Percentiles rank a stretch among this genome's conserved stretches.
Evolutionary conservation across 2,888 invertebrate species (phyloP).

Genomic region (Asteroscopus sphinx): DNA sequence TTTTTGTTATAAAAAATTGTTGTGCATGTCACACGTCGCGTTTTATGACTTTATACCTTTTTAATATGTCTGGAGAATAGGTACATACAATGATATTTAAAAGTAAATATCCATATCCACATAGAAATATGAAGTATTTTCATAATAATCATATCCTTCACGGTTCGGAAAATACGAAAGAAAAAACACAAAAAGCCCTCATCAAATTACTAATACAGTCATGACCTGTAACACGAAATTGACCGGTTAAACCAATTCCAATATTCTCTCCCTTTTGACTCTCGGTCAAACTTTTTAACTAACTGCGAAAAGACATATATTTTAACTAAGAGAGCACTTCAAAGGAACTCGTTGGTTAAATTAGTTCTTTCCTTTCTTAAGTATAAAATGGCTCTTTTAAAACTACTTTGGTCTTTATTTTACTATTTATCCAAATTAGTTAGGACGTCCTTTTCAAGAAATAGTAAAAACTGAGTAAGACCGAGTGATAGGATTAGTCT

Average conservation of each 20-base stretch:
- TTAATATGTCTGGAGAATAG: too few relatives aligned
- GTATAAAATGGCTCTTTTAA: slow-evolving; percentile 7
- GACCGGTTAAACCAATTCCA: slow-evolving; percentile 5
- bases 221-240: neutral
- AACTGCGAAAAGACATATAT: slow-evolving; percentile 29
- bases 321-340: slow-evolving; percentile 27
- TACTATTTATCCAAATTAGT: neutral
- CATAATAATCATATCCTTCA: neutral
- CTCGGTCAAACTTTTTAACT: slow-evolving; percentile 33
- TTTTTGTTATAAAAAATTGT: too few relatives aligned
- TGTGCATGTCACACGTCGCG: too few relatives aligned
- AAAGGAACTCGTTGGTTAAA: slow-evolving; percentile 28
- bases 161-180: neutral
- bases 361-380: slow-evolving; percentile 10
- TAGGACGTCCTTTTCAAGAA: slow-evolving; percentile 1
- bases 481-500: too few relatives aligned
- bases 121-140: too few relatives aligned
- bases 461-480: too few relatives aligned
- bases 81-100: too few relatives aligned
- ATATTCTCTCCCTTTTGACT: slow-evolving; percentile 6
- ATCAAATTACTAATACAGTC: neutral
- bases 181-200: neutral
- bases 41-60: too few relatives aligned
- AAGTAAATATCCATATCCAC: too few relatives aligned
- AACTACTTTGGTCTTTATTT: slow-evolving; percentile 31